Conservation (phyloP, 2,113 vertebrate species). For the Pelvicachromis taeniatus region DNA sequence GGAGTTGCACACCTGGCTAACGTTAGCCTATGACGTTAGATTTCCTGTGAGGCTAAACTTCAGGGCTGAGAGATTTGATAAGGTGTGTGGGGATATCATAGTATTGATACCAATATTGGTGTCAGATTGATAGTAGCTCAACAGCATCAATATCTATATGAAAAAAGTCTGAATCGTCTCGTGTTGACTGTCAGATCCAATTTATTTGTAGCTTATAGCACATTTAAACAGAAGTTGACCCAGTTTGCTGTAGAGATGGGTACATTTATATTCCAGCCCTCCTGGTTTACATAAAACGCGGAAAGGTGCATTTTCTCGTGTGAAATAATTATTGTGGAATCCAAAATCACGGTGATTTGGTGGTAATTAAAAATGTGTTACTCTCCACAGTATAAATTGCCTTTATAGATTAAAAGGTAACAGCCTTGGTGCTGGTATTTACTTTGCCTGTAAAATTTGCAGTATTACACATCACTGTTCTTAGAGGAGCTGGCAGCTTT, state of each 20-base stretch:
- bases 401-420: too few relatives aligned
- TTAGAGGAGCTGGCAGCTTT: neutral
- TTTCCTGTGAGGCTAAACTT: neutral
- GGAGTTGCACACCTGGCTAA: neutral
- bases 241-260: neutral
- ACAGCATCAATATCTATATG: neutral
- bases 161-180: neutral
- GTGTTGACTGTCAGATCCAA: neutral
- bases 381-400: neutral
- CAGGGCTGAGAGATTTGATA: neutral
- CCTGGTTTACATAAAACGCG: neutral
- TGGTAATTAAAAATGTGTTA: neutral
- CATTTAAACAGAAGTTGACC: neutral
- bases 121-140: neutral
- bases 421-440: too few relatives aligned
- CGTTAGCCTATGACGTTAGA: neutral
- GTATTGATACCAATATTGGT: neutral
- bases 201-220: neutral
- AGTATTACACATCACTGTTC: neutral
- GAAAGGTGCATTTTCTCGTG: neutral
- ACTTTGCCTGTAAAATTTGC: neutral
- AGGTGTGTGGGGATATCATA: neutral
- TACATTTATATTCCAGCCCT: neutral
- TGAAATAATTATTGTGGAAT: neutral
- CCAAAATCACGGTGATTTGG: neutral